Evolutionary conservation across 2,113 vertebrate genomes (phyloP).

Genomic region (Grammomys surdaster): DNA sequence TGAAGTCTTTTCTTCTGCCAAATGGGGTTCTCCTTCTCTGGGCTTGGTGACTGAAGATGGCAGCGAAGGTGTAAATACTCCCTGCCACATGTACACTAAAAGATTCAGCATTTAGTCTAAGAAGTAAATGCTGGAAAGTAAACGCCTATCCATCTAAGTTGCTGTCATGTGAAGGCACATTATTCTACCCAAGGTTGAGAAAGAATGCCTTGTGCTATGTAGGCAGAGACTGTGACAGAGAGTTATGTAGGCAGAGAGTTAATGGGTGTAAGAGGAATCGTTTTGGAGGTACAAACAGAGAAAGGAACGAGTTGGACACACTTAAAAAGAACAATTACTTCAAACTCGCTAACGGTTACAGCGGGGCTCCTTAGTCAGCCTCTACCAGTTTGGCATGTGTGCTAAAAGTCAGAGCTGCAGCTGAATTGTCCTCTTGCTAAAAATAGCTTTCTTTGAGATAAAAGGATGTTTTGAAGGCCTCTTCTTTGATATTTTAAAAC

Average conservation of each 20-base stretch:
- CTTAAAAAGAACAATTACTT: constrained; percentile 63
- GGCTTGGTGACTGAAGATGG: background rate
- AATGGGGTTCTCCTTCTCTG: background rate
- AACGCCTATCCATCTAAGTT: background rate
- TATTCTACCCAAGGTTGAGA: constrained; percentile 44
- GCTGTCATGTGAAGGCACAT: constrained; percentile 35
- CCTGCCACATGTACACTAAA: background rate
- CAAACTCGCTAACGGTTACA: background rate
- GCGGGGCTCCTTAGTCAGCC: constrained; percentile 17
- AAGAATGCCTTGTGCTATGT: constrained; percentile 36
- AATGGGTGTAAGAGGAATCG: constrained; percentile 37
- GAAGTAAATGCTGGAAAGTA: background rate
- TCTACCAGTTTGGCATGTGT: constrained; percentile 35
- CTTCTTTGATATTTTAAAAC: constrained; percentile 30
- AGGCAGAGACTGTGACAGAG: constrained; percentile 27
- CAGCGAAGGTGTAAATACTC: background rate
- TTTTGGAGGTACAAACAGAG: constrained; percentile 35
- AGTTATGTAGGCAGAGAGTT: constrained; percentile 49
- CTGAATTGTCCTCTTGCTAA: constrained; percentile 49
- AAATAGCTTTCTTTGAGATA: constrained; percentile 30
- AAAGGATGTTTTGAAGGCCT: constrained; percentile 15
- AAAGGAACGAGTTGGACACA: constrained; percentile 26
- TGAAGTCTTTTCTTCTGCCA: constrained; percentile 1
- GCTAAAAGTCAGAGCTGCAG: constrained; percentile 25
- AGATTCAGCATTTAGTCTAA: background rate